Conservation (phyloP, 2,113 vertebrate genomes). For the Porphyrio hochstetteri region DNA sequence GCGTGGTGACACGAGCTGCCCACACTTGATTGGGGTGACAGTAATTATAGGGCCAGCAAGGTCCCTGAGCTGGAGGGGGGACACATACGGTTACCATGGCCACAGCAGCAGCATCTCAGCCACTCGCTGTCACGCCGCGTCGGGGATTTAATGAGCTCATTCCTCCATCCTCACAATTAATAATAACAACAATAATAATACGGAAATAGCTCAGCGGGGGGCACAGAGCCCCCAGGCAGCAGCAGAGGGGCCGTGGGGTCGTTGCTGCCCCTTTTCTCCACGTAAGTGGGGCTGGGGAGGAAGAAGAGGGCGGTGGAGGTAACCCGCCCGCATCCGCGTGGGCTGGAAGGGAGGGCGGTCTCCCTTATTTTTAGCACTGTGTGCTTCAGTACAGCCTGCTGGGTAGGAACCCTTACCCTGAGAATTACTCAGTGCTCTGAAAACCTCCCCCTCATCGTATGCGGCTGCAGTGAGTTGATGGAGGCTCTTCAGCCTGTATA, state of each 20-base stretch:
- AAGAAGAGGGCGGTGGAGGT: neutral
- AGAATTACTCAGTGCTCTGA: neutral
- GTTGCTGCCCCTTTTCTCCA: rapidly evolving
- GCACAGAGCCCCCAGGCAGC: neutral
- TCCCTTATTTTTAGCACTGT: neutral
- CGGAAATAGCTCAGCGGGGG: neutral
- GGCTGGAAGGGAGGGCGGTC: neutral
- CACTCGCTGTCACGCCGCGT: conserved; percentile 49
- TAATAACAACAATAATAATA: neutral
- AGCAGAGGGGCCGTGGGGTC: neutral
- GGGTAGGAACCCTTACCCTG: neutral
- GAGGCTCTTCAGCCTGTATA: neutral
- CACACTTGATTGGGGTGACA: neutral
- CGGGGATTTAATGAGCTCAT: conserved; percentile 54
- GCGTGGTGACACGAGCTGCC: neutral
- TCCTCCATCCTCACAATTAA: conserved; percentile 7
- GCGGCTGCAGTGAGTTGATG: neutral
- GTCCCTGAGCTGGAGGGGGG: neutral
- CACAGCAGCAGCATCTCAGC: conserved; percentile 76
- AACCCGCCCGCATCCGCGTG: neutral
- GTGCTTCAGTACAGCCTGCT: neutral
- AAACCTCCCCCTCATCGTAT: neutral
- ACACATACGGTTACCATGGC: conserved; percentile 68
- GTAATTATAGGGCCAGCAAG: conserved; percentile 31
- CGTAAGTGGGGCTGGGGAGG: neutral